phyloP scores from a whole-genome alignment of 2,888 invertebrate genomes.

The Myopa tessellatipennis region DNA sequence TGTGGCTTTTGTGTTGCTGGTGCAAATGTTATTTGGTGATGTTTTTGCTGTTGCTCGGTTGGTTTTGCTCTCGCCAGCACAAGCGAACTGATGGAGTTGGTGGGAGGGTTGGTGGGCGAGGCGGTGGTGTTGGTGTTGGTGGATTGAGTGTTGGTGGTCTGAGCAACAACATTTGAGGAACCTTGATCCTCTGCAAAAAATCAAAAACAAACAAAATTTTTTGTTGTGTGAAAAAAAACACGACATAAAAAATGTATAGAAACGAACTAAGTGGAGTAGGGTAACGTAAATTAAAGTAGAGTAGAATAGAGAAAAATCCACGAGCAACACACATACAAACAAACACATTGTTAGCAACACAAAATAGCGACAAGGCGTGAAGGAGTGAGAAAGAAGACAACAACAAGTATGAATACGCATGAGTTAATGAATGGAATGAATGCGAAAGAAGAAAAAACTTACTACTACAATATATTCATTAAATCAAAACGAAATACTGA shows the following conservation, averaged over 20 bases:
- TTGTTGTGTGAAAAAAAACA: slow-evolving; percentile 34
- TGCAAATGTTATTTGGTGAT: slow-evolving; percentile 25
- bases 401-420: too few species aligned
- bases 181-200: slow-evolving; percentile 63
- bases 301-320: slow-evolving; percentile 7
- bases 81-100: slow-evolving; percentile 25
- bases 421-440: too few species aligned
- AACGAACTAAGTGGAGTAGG: slow-evolving; percentile 41
- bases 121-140: slow-evolving; percentile 44
- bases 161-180: slow-evolving; percentile 53
- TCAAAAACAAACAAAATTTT: slow-evolving; percentile 43
- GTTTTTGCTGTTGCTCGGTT: slow-evolving; percentile 47
- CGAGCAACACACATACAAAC: slow-evolving; percentile 11
- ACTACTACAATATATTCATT: too few species aligned
- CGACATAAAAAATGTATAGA: slow-evolving; percentile 38
- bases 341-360: slow-evolving; percentile 21
- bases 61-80: slow-evolving; percentile 43
- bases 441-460: too few species aligned
- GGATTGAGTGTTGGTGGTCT: slow-evolving; percentile 50
- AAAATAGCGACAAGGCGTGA: not conserved
- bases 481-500: too few species aligned
- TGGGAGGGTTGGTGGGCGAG: slow-evolving; percentile 49
- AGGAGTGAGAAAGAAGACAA: too few species aligned
- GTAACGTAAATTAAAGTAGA: slow-evolving; percentile 39
- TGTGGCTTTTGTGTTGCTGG: slow-evolving; percentile 25